Evolutionary conservation across 2,888 invertebrate genomes (phyloP), one percentile per base, ranked within the genome.

Genomic region (Allygus modestus): DNA sequence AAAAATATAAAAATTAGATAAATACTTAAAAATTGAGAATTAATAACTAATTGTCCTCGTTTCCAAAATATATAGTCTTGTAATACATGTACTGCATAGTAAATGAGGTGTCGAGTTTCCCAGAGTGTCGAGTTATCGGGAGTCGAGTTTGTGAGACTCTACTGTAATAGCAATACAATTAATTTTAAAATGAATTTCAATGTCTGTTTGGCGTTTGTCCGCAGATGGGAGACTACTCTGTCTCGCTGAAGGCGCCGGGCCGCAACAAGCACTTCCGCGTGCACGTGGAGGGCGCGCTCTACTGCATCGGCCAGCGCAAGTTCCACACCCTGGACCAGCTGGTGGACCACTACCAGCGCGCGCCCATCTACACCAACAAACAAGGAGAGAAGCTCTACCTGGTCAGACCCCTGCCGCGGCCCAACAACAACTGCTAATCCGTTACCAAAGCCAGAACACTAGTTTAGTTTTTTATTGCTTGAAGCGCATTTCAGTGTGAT

Each of bases 231-330:
- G 99, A 99, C 92, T 98, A 96, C 92, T 99, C 99, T 17, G 98
- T 99, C 88, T 99, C 99, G 81, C 92, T 99, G 90, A 99, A 99
- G 92, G 99, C 99, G 77, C 97, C 98, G 69, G 97, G 97, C 31
- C 95, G 99, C 88, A 99, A 99, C 93, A 99, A 99, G 91, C 99
- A 99, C 92, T 99, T 99, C 93, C 96, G 99, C 90, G 98, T 99
- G 89, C 98, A 98, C 91, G 98, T 98, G 87, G 97, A 97, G 90
- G 96, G 96, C 88, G 95, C 95, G 87, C 93, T 97, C 88, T 98
- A 97, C 91, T 97, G 97, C 92, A 99, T 99, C 92, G 99, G 99
- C 65, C 98, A 98, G 92, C 96, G 99, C 90, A 97, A 97, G 92
- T 99, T 99, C 92, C 95, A 96, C 89, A 95, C 97, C 84, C 93